Evolutionary conservation across 2,113 vertebrate species (phyloP).

Genomic region (Hassar affinis): DNA sequence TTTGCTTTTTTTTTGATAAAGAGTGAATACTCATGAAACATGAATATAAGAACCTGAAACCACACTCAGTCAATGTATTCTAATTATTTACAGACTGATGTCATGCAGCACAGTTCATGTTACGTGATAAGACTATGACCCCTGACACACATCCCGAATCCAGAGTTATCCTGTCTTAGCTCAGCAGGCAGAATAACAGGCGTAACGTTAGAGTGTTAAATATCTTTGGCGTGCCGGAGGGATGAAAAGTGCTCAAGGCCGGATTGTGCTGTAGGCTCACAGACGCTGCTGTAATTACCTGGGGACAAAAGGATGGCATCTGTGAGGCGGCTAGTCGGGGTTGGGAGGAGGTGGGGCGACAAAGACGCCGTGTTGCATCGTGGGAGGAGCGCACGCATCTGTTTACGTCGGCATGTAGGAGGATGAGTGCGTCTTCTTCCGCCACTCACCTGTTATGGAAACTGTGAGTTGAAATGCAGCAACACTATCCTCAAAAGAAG

Average conservation of each 20-base stretch:
- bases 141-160: slow-evolving; percentile 32
- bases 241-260: slow-evolving; percentile 35
- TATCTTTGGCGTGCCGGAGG: slow-evolving; percentile 1
- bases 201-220: slow-evolving; percentile 14
- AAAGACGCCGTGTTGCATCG: slow-evolving; percentile 19
- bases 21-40: background rate
- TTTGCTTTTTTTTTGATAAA: background rate
- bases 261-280: slow-evolving; percentile 14
- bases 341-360: slow-evolving; percentile 58
- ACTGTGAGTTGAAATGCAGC: slow-evolving; percentile 37
- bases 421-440: slow-evolving; percentile 42
- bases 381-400: slow-evolving; percentile 58
- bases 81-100: slow-evolving; percentile 25
- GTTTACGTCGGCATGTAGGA: slow-evolving; percentile 54
- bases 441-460: slow-evolving; percentile 51
- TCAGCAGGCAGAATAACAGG: slow-evolving; percentile 1
- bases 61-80: background rate
- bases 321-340: slow-evolving; percentile 60
- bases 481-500: slow-evolving; percentile 30
- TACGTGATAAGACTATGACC: slow-evolving; percentile 26
- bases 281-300: slow-evolving; percentile 63
- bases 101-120: slow-evolving; percentile 22
- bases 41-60: background rate
- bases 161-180: background rate
- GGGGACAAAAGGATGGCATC: slow-evolving; percentile 65